A percentile compares a stretch with the other conserved stretches of the same genome.
These are phyloP conservation scores for Mus spretus DNA, from an alignment of 2,797 vertebrate species.

Conservation along the genomic window DNA sequence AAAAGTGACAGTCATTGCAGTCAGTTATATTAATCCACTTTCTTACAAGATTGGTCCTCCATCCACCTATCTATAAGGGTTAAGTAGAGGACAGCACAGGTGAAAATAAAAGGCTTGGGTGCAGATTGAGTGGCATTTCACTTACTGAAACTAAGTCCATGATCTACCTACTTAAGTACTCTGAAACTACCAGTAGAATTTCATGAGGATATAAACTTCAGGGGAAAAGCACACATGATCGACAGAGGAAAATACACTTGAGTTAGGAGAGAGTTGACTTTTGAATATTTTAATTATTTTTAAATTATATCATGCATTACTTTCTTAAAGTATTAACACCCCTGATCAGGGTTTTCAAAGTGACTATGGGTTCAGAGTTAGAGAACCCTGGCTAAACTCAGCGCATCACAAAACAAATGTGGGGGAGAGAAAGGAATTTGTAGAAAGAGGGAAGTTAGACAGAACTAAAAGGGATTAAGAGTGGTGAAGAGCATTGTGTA, in stretches of 20 bases:
- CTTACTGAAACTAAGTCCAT: slow-evolving; percentile 47
- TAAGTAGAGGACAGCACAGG: slow-evolving; percentile 58
- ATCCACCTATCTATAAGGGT: neutral
- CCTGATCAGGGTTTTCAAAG: neutral
- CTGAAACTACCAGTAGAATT: slow-evolving; percentile 14
- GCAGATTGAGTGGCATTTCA: neutral
- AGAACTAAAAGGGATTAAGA: no score
- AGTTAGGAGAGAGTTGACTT: neutral
- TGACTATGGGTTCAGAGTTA: neutral
- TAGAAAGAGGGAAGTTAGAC: no score
- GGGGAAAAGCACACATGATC: neutral
- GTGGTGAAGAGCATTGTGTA: neutral
- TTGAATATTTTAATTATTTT: slow-evolving; percentile 6
- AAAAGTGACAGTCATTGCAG: slow-evolving; percentile 37
- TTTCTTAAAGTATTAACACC: neutral
- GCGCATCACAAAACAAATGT: neutral
- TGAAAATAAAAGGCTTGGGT: slow-evolving; percentile 48
- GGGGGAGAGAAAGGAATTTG: neutral
- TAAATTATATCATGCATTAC: slow-evolving; percentile 17
- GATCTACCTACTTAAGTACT: slow-evolving; percentile 59
- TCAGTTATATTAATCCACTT: slow-evolving; percentile 45
- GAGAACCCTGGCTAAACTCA: neutral
- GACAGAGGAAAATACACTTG: neutral
- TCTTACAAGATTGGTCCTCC: slow-evolving; percentile 21
- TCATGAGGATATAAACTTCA: slow-evolving; percentile 44